Evolutionary conservation across 2,888 invertebrate genomes (phyloP), one percentile per base, ranked within the genome.

Genomic region (Himalopsyche kuldschensis): DNA sequence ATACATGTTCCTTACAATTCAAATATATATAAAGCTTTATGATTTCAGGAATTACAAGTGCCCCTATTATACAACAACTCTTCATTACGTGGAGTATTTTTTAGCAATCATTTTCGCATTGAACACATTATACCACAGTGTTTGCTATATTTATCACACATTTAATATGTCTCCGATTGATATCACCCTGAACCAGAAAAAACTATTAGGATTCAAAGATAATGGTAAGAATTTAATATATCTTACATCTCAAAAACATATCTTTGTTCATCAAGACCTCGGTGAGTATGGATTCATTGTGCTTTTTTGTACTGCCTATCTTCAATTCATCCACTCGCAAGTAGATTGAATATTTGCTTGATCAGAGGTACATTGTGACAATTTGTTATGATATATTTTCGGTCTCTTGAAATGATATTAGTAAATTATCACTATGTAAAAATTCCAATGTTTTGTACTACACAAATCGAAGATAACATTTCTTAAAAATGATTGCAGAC

Each of bases 91-190:
- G 0, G 92, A 93, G 87, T 92, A 91, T 87, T 84, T 87, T 10
- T 86, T 91, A 1, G 89, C 90, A 1, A 84, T 89, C 0, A 87
- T 93, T 85, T 88, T 93, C 77, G 89, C 88, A 0, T 85, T 93
- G 0, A 93, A 93, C 87, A 89, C 91, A 0, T 15, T 92, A 1
- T 92, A 92, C 86, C 93, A 94, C 87, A 89, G 93, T 75, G 86
- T 88, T 27, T 90, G 89, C 86, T 93, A 92, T 87, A 87, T 90
- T 1, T 89, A 89, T 87, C 90, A 90, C 84, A 88, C 89, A 17
- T 88, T 91, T 11, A 90, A 85, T 77, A 86, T 89, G 78, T 89
- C 90, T 76, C 92, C 92, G 5, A 89, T 94, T 17, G 86, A 88
- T 1, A 89, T 93, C 1, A 93, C 91, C 17, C 88, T 89, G 10